A percentile compares a stretch with the other conserved stretches of the same genome.
These are phyloP conservation scores for Embidobia sp. DNA, from an alignment of 2,888 invertebrate species.

Conservation along the genomic window DNA sequence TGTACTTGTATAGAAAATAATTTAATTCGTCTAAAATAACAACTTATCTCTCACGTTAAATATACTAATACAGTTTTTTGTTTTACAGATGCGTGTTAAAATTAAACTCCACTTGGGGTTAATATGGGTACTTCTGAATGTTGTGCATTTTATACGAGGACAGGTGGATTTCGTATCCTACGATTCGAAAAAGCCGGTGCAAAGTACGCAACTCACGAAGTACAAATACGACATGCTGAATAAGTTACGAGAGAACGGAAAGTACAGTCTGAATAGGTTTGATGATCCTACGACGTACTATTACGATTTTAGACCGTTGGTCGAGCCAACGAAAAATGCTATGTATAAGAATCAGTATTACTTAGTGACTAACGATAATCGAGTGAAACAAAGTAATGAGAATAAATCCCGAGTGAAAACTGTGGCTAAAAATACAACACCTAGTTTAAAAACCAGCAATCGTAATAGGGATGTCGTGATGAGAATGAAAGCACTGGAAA, in stretches of 20 bases:
- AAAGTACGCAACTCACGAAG: slow-evolving; percentile 14
- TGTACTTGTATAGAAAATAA: too few species aligned
- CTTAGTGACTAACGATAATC: slow-evolving; percentile 8
- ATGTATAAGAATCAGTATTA: slow-evolving; percentile 46
- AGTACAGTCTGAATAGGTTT: slow-evolving; percentile 11
- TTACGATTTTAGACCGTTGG: slow-evolving; percentile 8
- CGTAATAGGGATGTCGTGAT: slow-evolving; percentile 53
- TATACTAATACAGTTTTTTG: background rate
- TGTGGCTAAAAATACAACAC: slow-evolving; percentile 1
- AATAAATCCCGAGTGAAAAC: slow-evolving; percentile 10
- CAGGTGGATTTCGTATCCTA: slow-evolving; percentile 36
- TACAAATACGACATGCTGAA: slow-evolving; percentile 42
- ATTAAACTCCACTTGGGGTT: slow-evolving; percentile 4
- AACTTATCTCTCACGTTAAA: too few species aligned
- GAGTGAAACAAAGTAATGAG: background rate
- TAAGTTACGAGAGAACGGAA: slow-evolving; percentile 11
- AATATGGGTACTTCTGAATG: slow-evolving; percentile 17
- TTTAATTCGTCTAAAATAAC: too few species aligned
- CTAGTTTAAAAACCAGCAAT: slow-evolving; percentile 31
- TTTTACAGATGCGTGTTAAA: slow-evolving; percentile 52
- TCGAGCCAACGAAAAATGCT: slow-evolving; percentile 3
- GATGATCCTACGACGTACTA: slow-evolving; percentile 13
- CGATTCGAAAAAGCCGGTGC: background rate
- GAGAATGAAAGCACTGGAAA: slow-evolving; percentile 69
- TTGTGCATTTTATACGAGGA: slow-evolving; percentile 8